phyloP scores from a whole-genome alignment of 2,113 vertebrate species.

The Pelmatolapia mariae region DNA sequence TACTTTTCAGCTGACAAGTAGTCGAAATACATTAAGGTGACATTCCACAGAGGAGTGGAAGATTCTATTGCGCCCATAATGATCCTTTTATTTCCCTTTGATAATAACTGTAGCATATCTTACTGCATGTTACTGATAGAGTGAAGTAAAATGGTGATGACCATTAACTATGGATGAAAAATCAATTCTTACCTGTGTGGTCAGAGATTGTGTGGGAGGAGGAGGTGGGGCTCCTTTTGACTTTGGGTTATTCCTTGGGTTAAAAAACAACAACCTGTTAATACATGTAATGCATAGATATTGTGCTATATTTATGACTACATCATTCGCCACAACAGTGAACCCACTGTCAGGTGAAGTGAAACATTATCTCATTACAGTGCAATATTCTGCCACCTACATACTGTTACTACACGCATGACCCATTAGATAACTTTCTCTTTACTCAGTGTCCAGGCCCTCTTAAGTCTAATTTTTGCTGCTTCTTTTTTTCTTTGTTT shows the following conservation, averaged over 20 bases:
- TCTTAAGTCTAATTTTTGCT: background rate
- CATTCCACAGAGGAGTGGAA: background rate
- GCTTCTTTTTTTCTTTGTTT: background rate
- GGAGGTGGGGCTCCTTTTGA: slow-evolving; percentile 81
- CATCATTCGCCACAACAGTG: background rate
- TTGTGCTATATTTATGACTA: background rate
- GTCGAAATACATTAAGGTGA: background rate
- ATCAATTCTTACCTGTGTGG: slow-evolving; percentile 51
- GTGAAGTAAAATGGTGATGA: background rate
- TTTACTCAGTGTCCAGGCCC: background rate
- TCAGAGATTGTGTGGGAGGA: slow-evolving; percentile 60
- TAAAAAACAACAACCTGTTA: slow-evolving; percentile 7
- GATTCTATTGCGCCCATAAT: background rate
- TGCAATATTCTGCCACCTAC: background rate
- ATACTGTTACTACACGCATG: background rate
- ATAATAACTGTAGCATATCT: background rate
- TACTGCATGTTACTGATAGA: background rate
- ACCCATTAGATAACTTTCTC: background rate
- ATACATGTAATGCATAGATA: background rate
- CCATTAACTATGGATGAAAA: background rate
- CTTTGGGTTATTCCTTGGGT: slow-evolving; percentile 83
- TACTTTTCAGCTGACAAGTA: background rate
- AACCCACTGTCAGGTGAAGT: background rate
- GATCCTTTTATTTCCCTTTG: background rate
- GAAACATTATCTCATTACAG: background rate